Percentiles rank a stretch among this genome's conserved stretches.
phyloP scores from a whole-genome alignment of 2,888 invertebrate genomes.

The Tachina fera region DNA sequence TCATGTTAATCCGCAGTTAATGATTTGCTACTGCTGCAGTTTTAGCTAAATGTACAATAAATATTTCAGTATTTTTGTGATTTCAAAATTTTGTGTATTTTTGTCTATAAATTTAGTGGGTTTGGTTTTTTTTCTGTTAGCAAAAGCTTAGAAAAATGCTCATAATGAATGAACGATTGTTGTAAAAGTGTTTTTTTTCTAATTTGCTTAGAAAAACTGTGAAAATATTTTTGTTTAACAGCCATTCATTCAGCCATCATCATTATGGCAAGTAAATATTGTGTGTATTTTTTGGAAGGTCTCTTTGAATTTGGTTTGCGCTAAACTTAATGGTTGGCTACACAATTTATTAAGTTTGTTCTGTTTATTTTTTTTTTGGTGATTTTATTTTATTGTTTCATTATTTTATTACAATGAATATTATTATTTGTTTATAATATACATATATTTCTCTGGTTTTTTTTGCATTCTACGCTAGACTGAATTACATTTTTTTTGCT shows the following conservation, averaged over 20 bases:
- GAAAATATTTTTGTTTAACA: not conserved
- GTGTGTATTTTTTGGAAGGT: not conserved
- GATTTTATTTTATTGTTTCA: not conserved
- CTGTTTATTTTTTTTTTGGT: not conserved
- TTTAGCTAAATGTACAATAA: slow-evolving; percentile 1
- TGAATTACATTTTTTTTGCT: not conserved
- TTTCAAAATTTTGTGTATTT: slow-evolving; percentile 4
- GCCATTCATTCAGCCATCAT: slow-evolving; percentile 8
- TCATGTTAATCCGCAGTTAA: slow-evolving; percentile 51
- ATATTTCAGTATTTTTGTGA: not conserved
- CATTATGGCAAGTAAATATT: slow-evolving; percentile 30
- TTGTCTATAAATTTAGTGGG: slow-evolving; percentile 22
- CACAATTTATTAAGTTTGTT: slow-evolving; percentile 51
- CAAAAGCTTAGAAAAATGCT: slow-evolving; percentile 14
- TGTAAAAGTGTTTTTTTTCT: not conserved
- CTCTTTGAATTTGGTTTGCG: slow-evolving; percentile 4
- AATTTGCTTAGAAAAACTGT: not conserved
- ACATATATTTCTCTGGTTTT: not conserved
- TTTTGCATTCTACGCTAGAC: slow-evolving; percentile 14
- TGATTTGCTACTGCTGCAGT: slow-evolving; percentile 2
- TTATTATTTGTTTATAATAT: slow-evolving; percentile 17
- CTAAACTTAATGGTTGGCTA: slow-evolving; percentile 51
- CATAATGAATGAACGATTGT: slow-evolving; percentile 25
- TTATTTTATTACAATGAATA: not conserved
- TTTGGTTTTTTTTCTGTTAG: not conserved